Percentiles rank a stretch among this genome's conserved stretches.
phyloP scores from a whole-genome alignment of 2,888 invertebrate species.

The Abrostola triplasia region DNA sequence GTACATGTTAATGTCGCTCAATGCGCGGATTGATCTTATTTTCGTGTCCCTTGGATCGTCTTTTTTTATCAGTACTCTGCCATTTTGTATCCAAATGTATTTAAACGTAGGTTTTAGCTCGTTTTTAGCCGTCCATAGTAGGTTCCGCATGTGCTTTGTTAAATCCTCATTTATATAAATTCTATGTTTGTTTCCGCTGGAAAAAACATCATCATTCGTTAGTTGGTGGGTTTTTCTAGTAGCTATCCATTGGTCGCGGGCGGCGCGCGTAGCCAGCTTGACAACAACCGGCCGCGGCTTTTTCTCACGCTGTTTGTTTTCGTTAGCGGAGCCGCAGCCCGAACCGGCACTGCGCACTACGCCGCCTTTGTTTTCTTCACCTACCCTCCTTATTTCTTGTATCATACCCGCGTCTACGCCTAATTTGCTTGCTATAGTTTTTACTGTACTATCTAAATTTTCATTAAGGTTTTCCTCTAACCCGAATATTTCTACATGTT shows the following conservation, averaged over 20 bases:
- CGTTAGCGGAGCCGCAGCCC: no score
- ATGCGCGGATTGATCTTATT: constrained; percentile 6
- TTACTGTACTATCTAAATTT: background rate
- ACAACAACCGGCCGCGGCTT: background rate
- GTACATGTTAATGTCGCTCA: constrained; percentile 2
- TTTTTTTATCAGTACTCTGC: constrained; percentile 8
- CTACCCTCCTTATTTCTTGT: no score
- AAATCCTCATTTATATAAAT: no score
- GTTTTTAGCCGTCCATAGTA: no score
- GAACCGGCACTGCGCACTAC: no score
- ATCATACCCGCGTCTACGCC: background rate
- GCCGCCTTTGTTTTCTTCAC: background rate
- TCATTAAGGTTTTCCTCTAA: background rate
- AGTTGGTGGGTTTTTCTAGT: constrained; percentile 11
- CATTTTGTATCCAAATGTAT: background rate
- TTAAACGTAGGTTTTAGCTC: no score
- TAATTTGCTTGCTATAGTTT: background rate
- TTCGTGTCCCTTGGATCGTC: constrained; percentile 10
- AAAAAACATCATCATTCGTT: background rate
- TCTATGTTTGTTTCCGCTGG: background rate
- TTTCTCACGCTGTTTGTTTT: background rate
- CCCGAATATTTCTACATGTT: constrained; percentile 1
- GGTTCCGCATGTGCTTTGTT: no score
- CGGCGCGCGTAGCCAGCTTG: background rate
- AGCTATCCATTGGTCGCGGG: background rate